Evolutionary conservation across 2,113 vertebrate genomes (phyloP), one percentile per base, ranked within the genome.

Genomic region (Petroica traversi): DNA sequence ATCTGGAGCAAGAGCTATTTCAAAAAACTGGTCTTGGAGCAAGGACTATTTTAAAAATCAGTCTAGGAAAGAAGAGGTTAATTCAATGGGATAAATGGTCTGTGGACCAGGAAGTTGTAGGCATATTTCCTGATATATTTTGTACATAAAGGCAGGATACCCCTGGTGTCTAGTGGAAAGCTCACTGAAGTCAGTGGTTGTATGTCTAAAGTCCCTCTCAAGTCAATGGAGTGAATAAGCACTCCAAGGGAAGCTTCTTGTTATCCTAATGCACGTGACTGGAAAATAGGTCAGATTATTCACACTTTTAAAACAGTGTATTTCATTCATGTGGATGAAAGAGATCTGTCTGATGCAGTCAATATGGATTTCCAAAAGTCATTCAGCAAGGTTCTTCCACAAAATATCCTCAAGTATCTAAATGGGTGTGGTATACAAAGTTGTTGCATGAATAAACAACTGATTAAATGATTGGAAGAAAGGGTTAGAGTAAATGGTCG

Each of bases 361-460:
- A 61, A 43, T 43, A 23, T 6, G 23, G 59, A 46, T 88, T 95
- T 96, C 58, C 58, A 68, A 51, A 73, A 85, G 33, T 51, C 26
- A 86, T 92, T 88, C 79, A 63, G 55, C 33, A 51, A 93, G 33
- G 19, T 85, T 46, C 34, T 77, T 77, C 82, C 46, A 41, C 54
- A 85, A 73, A 95, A 55, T 54, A 72, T 84, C 46, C 38, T 62
- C 5, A 80, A 83, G 57, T 46, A 59, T 58, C 46, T 80, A 86
- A 95, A 74, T 54, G 58, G 33, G 6, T 41, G 13, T 51, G 40
- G 79, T 59, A 92, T 80, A 85, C 88, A 92, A 92, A 74, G 63
- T 90, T 19, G 4, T 51, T 94, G 41, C 59, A 77, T 88, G 59
- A 96, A 88, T 95, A 92, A 97, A 92, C 62, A 93, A 93, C 89